Base-by-base conservation (phyloP, 37 sponge, comb jelly and placozoan genomes). In the Aphrocallistes beatrix region DNA sequence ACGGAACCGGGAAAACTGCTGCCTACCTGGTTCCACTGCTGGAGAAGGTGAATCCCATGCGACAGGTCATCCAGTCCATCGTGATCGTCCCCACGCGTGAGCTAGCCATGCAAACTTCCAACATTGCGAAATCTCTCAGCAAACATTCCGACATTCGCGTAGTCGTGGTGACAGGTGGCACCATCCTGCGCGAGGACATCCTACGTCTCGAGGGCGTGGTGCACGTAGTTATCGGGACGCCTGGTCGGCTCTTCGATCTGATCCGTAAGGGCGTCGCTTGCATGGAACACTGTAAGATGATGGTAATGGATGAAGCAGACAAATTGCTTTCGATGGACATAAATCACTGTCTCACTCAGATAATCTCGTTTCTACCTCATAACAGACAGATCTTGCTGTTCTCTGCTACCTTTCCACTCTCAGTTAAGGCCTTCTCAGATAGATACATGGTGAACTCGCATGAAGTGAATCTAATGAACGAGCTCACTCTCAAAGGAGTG, bases 1-100 rank as follows among this genome's bases (percentile, higher is more conserved):
- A 98, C 84, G 99, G 99, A n/a, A 98, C 99, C 28, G 99, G 99
- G 25, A 98, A 98, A 85, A 98, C 99, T 34, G 99, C 91, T 21
- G 99, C 99, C 21, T 98, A 93, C 85, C 90, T 98, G 45, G 94
- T 98, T 51, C 99, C 99, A 34, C 50, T 98, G 13, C 88, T 98
- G 83, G 93, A 98, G 85, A 90, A 90, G 83, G 88, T 92, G 0
- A 89, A 91, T 69, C 88, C 92, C 38, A 87, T 93, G 10, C 48
- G 86, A 36, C 51, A 83, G 37, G 86, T 88, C 75, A 60, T 60
- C 10, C 75, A 60, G 34, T 95, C 99, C 16, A 36, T 98, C 38
- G 93, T 98, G 13, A 85, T 98, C 10, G 99, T 94, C 10, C 99
- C 99, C 16, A 94, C 99, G 23, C 83, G 99, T 36, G 99, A 98